Base-by-base conservation (phyloP, 2,888 invertebrate species). In the Habroteleia sp. region DNA sequence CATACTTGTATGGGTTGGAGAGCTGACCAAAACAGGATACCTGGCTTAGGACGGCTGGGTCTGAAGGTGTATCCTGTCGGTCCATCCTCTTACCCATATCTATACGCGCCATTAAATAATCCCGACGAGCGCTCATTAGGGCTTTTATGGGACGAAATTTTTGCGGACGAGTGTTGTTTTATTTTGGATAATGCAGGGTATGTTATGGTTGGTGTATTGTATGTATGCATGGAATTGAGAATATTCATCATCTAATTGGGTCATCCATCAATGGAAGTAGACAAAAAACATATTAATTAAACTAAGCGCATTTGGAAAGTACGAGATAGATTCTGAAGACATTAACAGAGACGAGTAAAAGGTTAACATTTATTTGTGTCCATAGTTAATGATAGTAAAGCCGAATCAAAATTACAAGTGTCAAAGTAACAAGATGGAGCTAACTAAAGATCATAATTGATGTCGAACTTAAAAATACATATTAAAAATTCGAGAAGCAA, bases 91-190 rank as follows among this genome's bases (percentile, higher is more conserved):
- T 77, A 79, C 76, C 74, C 76, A 76, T 78, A 76, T 79, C 79
- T 79, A 80, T 78, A 81, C 81, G 79, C 82, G 80, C 82, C 85
- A 86, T 87, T 86, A 87, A 86, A 86, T 85, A 87, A 85, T 84
- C 83, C 81, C 63, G 76, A 78, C 78, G 79, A 81, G 80, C 80
- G 81, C 83, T 86, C 85, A 86, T 86, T 85, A 86, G 84, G 83
- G 84, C 83, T 82, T 84, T 84, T 84, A 84, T 81, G 84, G 83
- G 82, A 80, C 83, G 79, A 82, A 85, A 84, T 85, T 86, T 73
- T 54, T 65, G 58, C 60, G 7, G 20, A 16, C n/a, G 20, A n/a
- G 27, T 17, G 82, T 42, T 48, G 33, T 37, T 58, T 73, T 50
- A 25, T 63, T 73, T 65, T 37, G 60, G 39, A 60, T 60, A 73